Conservation (phyloP, 2,888 invertebrate species). For the Chaetogeoica ovagalla region DNA sequence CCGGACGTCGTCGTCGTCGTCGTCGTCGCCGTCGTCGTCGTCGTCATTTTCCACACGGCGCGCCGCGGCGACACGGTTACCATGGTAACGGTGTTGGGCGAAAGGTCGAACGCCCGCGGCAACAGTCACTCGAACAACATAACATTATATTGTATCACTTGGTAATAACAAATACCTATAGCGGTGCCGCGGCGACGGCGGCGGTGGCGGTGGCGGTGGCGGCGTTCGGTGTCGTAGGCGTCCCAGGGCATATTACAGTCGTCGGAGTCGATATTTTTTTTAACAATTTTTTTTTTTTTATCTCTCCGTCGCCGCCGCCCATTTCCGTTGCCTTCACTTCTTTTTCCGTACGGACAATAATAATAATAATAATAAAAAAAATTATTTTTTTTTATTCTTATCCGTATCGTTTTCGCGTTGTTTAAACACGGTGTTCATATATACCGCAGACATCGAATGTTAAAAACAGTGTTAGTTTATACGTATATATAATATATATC, state of each 20-base stretch:
- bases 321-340: neutral
- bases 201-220: neutral
- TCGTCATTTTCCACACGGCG: constrained; percentile 40
- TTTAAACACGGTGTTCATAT: too few relatives aligned
- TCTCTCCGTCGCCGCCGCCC: neutral
- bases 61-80: constrained; percentile 24
- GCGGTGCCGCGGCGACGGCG: neutral
- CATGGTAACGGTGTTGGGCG: constrained; percentile 20
- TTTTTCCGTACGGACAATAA: too few relatives aligned
- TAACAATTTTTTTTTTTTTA: neutral
- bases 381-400: too few relatives aligned
- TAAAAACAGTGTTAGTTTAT: too few relatives aligned
- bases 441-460: too few relatives aligned
- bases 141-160: constrained; percentile 40
- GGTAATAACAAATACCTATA: constrained; percentile 35
- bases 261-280: constrained; percentile 36
- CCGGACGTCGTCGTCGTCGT: too few relatives aligned
- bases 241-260: too few relatives aligned
- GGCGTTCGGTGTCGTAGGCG: neutral
- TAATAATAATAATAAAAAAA: too few relatives aligned
- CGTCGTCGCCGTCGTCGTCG: constrained; percentile 33
- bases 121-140: constrained; percentile 42
- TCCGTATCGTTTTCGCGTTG: too few relatives aligned
- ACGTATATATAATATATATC: too few relatives aligned
- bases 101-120: constrained; percentile 50